phyloP scores from a whole-genome alignment of 2,113 vertebrate genomes.

The Arvicanthis niloticus region DNA sequence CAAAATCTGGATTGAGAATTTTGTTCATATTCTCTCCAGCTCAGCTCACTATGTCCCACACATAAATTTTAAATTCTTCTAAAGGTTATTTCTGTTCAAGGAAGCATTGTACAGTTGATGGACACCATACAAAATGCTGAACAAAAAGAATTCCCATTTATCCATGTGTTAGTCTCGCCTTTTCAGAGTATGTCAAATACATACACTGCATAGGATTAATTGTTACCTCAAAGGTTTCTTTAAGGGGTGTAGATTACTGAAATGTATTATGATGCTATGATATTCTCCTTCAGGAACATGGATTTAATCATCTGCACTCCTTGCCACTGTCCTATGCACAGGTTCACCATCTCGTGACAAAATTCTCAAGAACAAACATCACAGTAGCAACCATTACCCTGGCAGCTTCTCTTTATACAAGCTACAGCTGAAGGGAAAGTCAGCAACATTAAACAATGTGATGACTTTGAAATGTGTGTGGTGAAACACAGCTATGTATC shows the following conservation, averaged over 20 bases:
- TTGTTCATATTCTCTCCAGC: conserved; percentile 16
- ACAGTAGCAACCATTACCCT: neutral
- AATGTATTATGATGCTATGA: neutral
- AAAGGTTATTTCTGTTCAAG: conserved; percentile 3
- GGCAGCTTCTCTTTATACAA: conserved; percentile 44
- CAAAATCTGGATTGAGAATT: conserved; percentile 3
- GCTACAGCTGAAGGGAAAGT: conserved; percentile 60
- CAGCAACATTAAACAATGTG: conserved; percentile 63
- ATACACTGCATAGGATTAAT: neutral
- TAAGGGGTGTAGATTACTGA: neutral
- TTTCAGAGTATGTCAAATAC: neutral
- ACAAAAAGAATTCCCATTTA: neutral
- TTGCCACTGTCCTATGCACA: neutral
- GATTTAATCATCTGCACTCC: neutral
- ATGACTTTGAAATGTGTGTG: conserved; percentile 63
- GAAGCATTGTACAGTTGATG: neutral
- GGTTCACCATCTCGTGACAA: neutral
- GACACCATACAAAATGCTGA: neutral
- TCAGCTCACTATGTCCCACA: neutral
- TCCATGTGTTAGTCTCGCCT: neutral
- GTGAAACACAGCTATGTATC: conserved; percentile 71
- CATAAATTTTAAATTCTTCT: conserved; percentile 35
- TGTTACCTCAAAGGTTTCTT: neutral
- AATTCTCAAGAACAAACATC: neutral
- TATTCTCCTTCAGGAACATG: neutral